Evolutionary conservation across 2,888 invertebrate species (phyloP).

Genomic region (Syrphus vitripennis): DNA sequence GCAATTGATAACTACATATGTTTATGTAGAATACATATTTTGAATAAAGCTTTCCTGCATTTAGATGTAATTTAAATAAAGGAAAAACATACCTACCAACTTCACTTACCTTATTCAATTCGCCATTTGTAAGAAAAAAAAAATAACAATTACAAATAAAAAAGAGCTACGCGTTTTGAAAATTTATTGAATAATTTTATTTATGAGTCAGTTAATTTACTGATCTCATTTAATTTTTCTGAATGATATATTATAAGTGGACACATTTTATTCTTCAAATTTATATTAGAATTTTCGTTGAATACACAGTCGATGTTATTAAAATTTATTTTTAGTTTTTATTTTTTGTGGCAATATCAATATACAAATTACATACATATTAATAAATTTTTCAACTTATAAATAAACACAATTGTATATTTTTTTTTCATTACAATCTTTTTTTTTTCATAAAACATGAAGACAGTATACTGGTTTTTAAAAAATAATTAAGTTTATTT

Average conservation of each 20-base stretch:
- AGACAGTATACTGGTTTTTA: constrained; percentile 21
- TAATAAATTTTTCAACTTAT: constrained; percentile 26
- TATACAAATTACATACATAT: constrained; percentile 12
- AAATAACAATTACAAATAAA: background rate
- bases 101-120: background rate
- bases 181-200: constrained; percentile 60
- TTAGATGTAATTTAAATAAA: too few relatives aligned
- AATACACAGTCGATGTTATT: constrained; percentile 53
- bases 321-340: constrained; percentile 23
- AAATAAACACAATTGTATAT: background rate
- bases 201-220: constrained; percentile 13
- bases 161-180: background rate
- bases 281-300: constrained; percentile 42
- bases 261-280: constrained; percentile 50
- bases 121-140: background rate
- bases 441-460: constrained; percentile 47
- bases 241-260: constrained; percentile 24
- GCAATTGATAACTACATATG: too few relatives aligned
- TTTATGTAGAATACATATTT: too few relatives aligned
- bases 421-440: background rate
- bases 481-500: constrained; percentile 14
- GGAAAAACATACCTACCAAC: too few relatives aligned
- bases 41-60: too few relatives aligned
- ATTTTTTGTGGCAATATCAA: constrained; percentile 25
- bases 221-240: background rate